Conservation (phyloP, 2,888 invertebrate species). For the Mylabris sibirica region DNA sequence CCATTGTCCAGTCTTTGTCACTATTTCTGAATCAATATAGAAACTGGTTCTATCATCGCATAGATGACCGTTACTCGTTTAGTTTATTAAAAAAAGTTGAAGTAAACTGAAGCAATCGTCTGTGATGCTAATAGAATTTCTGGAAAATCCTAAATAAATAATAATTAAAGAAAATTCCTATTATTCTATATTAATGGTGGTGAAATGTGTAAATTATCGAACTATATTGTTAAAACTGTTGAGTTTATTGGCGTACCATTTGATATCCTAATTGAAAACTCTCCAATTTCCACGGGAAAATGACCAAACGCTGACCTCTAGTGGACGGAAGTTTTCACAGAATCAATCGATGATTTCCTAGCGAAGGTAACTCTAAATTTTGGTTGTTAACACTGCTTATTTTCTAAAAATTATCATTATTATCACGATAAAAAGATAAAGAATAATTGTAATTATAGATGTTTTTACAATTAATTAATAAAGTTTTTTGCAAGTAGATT, state of each 20-base stretch:
- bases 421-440: neutral
- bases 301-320: constrained; percentile 20
- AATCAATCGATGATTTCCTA: neutral
- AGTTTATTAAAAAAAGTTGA: neutral
- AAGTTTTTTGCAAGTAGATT: neutral
- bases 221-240: neutral
- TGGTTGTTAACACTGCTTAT: neutral
- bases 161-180: neutral
- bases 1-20: constrained; percentile 52
- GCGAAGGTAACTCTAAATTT: neutral
- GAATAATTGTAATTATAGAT: neutral
- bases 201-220: neutral
- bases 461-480: neutral
- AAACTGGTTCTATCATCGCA: constrained; percentile 45
- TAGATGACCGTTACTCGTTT: constrained; percentile 41
- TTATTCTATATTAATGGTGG: neutral
- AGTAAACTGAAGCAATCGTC: neutral
- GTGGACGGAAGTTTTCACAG: neutral
- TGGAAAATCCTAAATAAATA: neutral
- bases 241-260: neutral
- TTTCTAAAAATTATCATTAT: neutral
- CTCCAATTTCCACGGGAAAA: constrained; percentile 11
- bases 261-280: neutral
- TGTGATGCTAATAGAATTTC: neutral
- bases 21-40: constrained; percentile 21